phyloP scores from a whole-genome alignment of 2,888 invertebrate species.

The Chydorus sphaericus region DNA sequence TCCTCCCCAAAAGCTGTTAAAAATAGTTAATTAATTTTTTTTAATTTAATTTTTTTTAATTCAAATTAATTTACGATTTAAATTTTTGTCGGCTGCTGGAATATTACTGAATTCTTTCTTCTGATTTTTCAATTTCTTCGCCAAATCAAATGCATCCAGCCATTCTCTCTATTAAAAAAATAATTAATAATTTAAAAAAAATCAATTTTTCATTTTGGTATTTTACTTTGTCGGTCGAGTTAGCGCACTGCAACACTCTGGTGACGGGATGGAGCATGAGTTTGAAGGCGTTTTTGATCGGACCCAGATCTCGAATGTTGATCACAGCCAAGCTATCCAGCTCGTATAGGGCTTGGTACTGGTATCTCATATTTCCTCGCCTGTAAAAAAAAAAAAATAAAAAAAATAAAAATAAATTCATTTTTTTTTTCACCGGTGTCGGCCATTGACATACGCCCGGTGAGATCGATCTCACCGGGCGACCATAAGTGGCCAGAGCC shows the following conservation, averaged over 20 bases:
- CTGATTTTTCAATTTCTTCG: slow-evolving; percentile 54
- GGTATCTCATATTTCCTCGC: slow-evolving; percentile 63
- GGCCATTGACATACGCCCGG: slow-evolving; percentile 14
- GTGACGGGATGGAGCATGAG: slow-evolving; percentile 86
- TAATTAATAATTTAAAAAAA: neutral
- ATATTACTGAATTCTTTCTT: neutral
- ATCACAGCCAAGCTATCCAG: slow-evolving; percentile 82
- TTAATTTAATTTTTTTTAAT: no score
- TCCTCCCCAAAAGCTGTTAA: slow-evolving; percentile 31
- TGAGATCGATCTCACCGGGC: no score
- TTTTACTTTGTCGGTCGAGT: slow-evolving; percentile 46
- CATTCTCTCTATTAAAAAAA: slow-evolving; percentile 56
- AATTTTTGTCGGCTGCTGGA: slow-evolving; percentile 1
- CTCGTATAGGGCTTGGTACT: slow-evolving; percentile 69
- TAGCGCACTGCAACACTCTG: slow-evolving; percentile 77
- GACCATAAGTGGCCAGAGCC: neutral
- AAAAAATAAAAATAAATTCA: slow-evolving; percentile 14
- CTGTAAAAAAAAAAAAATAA: slow-evolving; percentile 23
- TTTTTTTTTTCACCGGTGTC: slow-evolving; percentile 27
- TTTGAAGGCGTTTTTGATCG: slow-evolving; percentile 84
- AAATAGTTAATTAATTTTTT: neutral
- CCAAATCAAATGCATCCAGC: slow-evolving; percentile 81
- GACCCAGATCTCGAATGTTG: slow-evolving; percentile 78
- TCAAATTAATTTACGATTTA: slow-evolving; percentile 33
- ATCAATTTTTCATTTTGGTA: neutral